Conservation (phyloP, 1,140 invertebrate genomes). For the Wiebesia pumilae region DNA sequence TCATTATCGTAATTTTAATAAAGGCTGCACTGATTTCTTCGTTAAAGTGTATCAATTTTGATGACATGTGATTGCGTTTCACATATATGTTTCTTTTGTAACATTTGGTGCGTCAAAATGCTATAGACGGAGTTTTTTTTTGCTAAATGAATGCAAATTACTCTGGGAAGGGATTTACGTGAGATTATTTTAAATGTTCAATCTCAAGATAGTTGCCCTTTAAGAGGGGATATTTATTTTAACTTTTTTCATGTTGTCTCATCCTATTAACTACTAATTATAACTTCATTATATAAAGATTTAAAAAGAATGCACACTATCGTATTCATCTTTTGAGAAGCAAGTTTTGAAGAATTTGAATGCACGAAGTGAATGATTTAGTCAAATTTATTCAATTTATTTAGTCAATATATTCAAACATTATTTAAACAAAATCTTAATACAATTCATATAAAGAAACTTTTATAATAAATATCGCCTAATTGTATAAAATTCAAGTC, state of each 20-base stretch:
- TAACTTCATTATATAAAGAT: no score
- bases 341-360: no score
- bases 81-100: background rate
- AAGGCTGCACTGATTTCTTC: background rate
- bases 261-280: no score
- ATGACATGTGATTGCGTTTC: background rate
- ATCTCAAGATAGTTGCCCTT: background rate
- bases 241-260: background rate
- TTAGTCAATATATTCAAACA: no score
- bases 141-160: slow-evolving; percentile 49
- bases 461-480: no score
- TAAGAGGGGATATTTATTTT: background rate
- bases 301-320: no score
- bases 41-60: background rate
- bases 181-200: slow-evolving; percentile 20
- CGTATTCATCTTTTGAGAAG: no score
- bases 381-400: no score
- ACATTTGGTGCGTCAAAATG: slow-evolving; percentile 14
- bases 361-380: no score
- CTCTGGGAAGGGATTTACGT: slow-evolving; percentile 31
- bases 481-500: no score
- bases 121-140: slow-evolving; percentile 13
- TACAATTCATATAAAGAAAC: no score
- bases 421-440: no score
- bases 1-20: background rate